Percentiles rank a stretch among this genome's conserved stretches.
phyloP scores from a whole-genome alignment of 1,140 invertebrate genomes.

The Polypedilum pembai region DNA sequence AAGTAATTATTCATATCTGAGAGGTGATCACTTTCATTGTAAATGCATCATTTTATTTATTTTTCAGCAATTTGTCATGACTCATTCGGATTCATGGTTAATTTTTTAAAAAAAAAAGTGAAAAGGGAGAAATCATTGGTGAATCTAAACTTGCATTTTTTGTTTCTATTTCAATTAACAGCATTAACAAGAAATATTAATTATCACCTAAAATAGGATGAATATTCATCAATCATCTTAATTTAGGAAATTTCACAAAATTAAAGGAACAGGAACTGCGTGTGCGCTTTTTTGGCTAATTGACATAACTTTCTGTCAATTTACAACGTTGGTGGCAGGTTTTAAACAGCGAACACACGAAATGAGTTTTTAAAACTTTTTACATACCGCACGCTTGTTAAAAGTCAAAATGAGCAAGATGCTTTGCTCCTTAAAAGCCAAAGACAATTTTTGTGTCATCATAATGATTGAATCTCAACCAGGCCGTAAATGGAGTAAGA shows the following conservation, averaged over 20 bases:
- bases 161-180: not conserved
- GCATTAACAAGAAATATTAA: not conserved
- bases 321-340: not conserved
- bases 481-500: not conserved
- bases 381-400: constrained; percentile 8
- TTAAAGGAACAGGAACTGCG: not conserved
- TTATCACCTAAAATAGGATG: not conserved
- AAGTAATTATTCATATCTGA: too few species aligned
- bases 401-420: not conserved
- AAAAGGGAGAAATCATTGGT: not conserved
- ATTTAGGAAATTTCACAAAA: not conserved
- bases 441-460: not conserved
- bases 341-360: not conserved
- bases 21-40: too few species aligned
- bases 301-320: constrained; percentile 1
- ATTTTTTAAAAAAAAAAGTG: not conserved
- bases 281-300: not conserved
- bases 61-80: too few species aligned
- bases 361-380: not conserved
- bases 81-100: too few species aligned
- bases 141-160: not conserved
- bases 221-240: constrained; percentile 7
- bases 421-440: not conserved
- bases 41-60: too few species aligned
- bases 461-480: not conserved